Percentiles rank a stretch among this genome's conserved stretches.
Evolutionary conservation across 2,888 invertebrate species (phyloP).

Genomic region (Cephus runcator): DNA sequence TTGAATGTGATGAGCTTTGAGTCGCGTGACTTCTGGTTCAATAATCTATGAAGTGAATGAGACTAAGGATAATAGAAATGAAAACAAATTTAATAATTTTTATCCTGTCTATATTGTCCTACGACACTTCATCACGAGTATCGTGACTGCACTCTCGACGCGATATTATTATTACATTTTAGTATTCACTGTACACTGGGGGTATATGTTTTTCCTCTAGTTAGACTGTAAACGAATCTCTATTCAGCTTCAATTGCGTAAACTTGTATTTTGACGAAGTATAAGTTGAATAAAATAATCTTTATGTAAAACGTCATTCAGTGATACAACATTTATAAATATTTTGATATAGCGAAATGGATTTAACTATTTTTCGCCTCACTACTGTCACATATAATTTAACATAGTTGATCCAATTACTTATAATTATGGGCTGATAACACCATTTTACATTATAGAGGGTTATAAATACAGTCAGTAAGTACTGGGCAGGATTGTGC

Average conservation of each 20-base stretch:
- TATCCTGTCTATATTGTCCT: neutral
- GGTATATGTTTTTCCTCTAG: neutral
- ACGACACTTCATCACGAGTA: neutral
- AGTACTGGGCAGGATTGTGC: neutral
- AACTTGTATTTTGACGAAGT: neutral
- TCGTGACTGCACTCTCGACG: neutral
- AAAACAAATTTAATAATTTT: neutral
- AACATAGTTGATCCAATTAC: neutral
- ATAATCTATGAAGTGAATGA: neutral
- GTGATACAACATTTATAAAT: neutral
- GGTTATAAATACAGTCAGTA: neutral
- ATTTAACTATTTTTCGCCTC: neutral
- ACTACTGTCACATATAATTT: neutral
- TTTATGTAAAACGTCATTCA: neutral
- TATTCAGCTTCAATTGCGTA: neutral
- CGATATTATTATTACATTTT: neutral
- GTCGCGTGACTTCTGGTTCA: neutral
- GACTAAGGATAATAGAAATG: neutral
- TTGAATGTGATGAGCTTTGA: neutral
- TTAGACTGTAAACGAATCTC: neutral
- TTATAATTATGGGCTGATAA: neutral
- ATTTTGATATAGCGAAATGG: neutral
- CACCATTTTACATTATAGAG: neutral
- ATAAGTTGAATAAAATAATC: neutral
- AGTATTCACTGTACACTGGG: neutral